Evolutionary conservation across 2,797 vertebrate species (phyloP).

Genomic region (Xiphophorus birchmanni): DNA sequence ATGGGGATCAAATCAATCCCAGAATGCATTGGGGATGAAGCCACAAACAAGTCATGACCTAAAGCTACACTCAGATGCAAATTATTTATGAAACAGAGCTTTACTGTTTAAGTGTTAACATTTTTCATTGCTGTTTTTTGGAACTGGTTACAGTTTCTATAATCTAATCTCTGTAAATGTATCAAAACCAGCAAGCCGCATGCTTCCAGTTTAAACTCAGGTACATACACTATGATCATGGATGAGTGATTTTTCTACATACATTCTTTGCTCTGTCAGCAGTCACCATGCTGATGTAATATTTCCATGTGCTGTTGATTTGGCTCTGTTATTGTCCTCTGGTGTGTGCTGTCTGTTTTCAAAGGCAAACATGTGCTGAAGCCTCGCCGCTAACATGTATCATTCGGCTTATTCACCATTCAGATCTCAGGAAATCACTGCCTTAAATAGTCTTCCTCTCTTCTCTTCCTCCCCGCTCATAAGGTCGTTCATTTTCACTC

Average conservation of each 20-base stretch:
- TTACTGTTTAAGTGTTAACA: not conserved
- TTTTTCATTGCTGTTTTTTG: not conserved
- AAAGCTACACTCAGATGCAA: not conserved
- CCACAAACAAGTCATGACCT: not conserved
- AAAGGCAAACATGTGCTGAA: conserved; percentile 47
- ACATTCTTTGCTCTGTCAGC: conserved; percentile 27
- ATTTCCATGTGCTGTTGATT: conserved; percentile 41
- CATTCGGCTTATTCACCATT: conserved; percentile 43
- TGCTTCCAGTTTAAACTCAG: conserved; percentile 26
- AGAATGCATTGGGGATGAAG: not conserved
- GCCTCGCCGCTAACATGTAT: conserved; percentile 32
- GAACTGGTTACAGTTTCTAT: not conserved
- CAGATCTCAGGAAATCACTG: conserved; percentile 52
- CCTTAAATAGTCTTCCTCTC: conserved; percentile 1
- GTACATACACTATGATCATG: conserved; percentile 6
- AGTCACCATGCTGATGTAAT: not conserved
- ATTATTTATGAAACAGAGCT: not conserved
- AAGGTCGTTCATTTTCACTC: not conserved
- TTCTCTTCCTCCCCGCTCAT: not conserved
- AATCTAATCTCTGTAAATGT: not conserved
- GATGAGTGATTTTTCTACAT: not conserved
- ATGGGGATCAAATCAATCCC: not conserved
- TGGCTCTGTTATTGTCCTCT: conserved; percentile 17
- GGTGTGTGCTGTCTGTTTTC: conserved; percentile 24
- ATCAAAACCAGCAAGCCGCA: not conserved